Base-by-base conservation (phyloP, 2,797 vertebrate species). In the Sciurus carolinensis region DNA sequence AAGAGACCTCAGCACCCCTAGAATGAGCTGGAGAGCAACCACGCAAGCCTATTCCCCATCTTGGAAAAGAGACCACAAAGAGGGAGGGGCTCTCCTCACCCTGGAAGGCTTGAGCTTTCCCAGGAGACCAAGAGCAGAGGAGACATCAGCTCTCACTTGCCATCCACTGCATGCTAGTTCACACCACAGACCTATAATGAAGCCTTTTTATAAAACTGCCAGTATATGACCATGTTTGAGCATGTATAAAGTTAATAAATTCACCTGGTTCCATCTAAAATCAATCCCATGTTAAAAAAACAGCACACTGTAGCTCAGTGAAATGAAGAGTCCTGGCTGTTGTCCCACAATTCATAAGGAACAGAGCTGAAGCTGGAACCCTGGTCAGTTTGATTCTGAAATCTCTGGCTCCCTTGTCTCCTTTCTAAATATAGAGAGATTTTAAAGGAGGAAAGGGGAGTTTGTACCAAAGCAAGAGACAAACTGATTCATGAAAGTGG, bases 351-450 rank as follows among this genome's bases (percentile, higher is more conserved):
- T 39, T 28, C 50, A 1, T 44, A n/a, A 79, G 83, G 22, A 47
- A 15, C 30, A 50, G 42, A 76, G 18, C 76, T 71, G 62, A 14
- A 80, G 28, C 14, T 24, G 22, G n/a, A 87, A 13, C 52, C 18
- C 62, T 30, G 17, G 57, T n/a, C 52, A 69, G 22, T 39, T 42
- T 76, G 62, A 26, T 20, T 76, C 24, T 3, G 7, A 44, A 66
- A 42, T 3, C 52, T 24, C 17, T 15, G 10, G 36, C 12, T 30
- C 50, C 26, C 20, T 22, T 7, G 1, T 7, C 0, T 0, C 20
- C 28, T 54, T 39, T 67, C 33, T 33, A 72, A 76, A 72, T 18
- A 59, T 57, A 59, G 57, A 26, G 33, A n/a, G n/a, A 22, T 24
- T 47, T 6, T 39, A 59, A 80, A 79, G 54, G 73, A 33, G 13